phyloP scores from a whole-genome alignment of 2,888 invertebrate genomes.

The Lottia scabra region DNA sequence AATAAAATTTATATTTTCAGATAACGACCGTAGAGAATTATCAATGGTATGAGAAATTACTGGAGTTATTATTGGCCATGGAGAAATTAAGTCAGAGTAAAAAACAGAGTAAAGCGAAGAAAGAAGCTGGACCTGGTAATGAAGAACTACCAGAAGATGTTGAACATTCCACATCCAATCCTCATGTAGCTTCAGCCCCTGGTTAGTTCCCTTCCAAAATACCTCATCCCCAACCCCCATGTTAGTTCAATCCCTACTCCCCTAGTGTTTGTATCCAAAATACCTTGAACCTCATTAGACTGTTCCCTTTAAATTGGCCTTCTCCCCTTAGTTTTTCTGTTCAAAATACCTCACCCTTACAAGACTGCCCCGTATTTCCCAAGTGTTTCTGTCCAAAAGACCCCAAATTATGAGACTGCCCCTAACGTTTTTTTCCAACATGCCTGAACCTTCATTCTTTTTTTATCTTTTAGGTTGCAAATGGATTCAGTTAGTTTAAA shows the following conservation, averaged over 20 bases:
- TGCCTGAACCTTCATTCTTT: no score
- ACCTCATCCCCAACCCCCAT: not conserved
- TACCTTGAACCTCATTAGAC: no score
- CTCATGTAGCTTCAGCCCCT: slow-evolving; percentile 30
- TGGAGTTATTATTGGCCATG: slow-evolving; percentile 61
- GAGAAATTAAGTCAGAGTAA: slow-evolving; percentile 48
- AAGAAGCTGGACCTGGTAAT: slow-evolving; percentile 31
- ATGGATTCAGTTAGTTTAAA: no score
- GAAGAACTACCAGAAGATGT: slow-evolving; percentile 41
- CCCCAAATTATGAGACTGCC: no score
- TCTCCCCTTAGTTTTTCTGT: no score
- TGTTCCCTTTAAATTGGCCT: no score
- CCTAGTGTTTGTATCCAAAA: slow-evolving; percentile 3
- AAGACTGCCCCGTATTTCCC: no score
- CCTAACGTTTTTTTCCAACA: no score
- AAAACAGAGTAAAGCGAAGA: slow-evolving; percentile 38
- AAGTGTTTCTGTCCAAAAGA: no score
- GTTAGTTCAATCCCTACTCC: no score
- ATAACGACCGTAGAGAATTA: slow-evolving; percentile 45
- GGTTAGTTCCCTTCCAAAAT: slow-evolving; percentile 18
- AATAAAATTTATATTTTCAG: slow-evolving; percentile 27
- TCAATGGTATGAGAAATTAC: slow-evolving; percentile 57
- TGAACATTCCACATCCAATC: slow-evolving; percentile 19
- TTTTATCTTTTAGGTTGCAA: no score
- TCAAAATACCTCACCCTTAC: no score